Percentiles rank a stretch among this genome's conserved stretches.
Conservation (phyloP, 1,140 invertebrate species). For the Drosophila willistoni region DNA sequence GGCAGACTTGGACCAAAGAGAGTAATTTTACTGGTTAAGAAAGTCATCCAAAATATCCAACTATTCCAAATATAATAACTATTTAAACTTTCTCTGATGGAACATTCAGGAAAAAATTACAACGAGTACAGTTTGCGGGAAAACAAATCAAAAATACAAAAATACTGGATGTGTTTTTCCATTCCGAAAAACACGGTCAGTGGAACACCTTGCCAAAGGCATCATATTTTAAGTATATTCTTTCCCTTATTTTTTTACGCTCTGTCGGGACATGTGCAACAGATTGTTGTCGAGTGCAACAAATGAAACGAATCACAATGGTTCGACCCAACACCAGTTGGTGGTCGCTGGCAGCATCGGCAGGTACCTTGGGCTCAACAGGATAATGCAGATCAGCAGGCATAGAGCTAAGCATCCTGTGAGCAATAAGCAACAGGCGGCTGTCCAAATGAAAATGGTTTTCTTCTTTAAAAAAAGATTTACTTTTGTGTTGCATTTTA, state of each 20-base stretch:
- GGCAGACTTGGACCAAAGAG: too few relatives aligned
- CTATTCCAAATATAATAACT: too few relatives aligned
- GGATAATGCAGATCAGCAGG: conserved; percentile 57
- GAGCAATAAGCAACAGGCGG: conserved; percentile 61
- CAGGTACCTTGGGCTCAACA: conserved; percentile 59
- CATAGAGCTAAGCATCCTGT: conserved; percentile 18
- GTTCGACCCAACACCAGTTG: conserved; percentile 56
- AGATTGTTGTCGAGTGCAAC: conserved; percentile 62
- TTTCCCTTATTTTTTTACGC: conserved; percentile 45
- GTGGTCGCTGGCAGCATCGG: conserved; percentile 39
- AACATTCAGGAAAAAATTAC: conserved; percentile 33
- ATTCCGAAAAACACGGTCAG: conserved; percentile 51
- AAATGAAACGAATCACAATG: conserved; percentile 73
- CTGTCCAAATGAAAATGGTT: conserved; percentile 54
- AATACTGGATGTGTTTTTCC: too few relatives aligned
- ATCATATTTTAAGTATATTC: conserved; percentile 47
- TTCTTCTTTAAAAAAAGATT: conserved; percentile 67
- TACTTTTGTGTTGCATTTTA: conserved; percentile 61
- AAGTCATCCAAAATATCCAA: too few relatives aligned
- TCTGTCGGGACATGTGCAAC: conserved; percentile 72
- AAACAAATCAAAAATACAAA: conserved; percentile 30
- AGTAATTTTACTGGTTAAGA: too few relatives aligned
- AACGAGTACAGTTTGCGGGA: conserved; percentile 1
- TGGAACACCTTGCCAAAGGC: conserved; percentile 75
- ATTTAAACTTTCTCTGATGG: too few relatives aligned